These are phyloP conservation scores for Lasius platythorax DNA, from an alignment of 2,888 invertebrate species.

Conservation along the genomic window DNA sequence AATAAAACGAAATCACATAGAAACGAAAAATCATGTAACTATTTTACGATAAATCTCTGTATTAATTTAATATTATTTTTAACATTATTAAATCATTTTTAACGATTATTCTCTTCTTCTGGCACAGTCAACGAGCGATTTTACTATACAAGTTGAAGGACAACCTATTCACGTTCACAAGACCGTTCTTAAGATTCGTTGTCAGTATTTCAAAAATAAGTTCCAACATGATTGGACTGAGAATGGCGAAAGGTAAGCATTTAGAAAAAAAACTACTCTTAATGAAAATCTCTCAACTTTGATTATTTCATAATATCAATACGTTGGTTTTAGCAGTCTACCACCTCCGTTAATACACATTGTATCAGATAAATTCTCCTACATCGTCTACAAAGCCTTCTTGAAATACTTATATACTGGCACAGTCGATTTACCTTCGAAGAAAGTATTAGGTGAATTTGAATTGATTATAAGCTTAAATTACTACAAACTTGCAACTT, in stretches of 20 bases:
- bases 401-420: background rate
- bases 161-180: slow-evolving; percentile 88
- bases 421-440: background rate
- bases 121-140: slow-evolving; percentile 87
- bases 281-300: background rate
- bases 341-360: background rate
- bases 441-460: background rate
- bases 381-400: background rate
- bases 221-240: slow-evolving; percentile 89
- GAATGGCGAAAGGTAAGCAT: slow-evolving; percentile 86
- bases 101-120: slow-evolving; percentile 5
- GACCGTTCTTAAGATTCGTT: slow-evolving; percentile 88
- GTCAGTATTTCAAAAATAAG: slow-evolving; percentile 89
- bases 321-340: background rate
- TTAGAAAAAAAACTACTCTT: background rate
- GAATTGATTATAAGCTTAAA: background rate
- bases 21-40: background rate
- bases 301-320: background rate
- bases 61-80: background rate
- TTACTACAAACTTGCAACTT: background rate
- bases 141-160: slow-evolving; percentile 88
- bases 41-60: background rate
- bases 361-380: background rate
- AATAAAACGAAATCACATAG: background rate
- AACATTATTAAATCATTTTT: background rate